phyloP scores from a whole-genome alignment of 2,113 vertebrate species.

The Leptocoma aspasia region DNA sequence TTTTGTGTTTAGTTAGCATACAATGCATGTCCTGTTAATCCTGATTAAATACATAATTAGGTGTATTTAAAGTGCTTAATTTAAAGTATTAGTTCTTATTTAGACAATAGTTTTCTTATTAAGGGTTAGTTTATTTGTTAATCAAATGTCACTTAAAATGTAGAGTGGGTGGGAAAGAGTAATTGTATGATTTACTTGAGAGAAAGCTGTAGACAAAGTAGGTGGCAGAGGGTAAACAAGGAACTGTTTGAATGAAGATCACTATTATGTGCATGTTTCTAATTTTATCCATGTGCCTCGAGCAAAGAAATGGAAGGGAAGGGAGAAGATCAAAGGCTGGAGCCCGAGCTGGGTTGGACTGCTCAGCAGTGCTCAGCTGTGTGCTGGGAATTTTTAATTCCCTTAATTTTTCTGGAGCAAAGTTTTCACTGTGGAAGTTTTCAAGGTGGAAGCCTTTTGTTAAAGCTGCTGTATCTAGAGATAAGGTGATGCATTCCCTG shows the following conservation, averaged over 20 bases:
- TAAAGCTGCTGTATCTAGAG: not conserved
- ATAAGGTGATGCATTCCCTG: not conserved
- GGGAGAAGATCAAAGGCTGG: not conserved
- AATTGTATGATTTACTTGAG: slow-evolving; percentile 48
- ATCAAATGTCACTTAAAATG: slow-evolving; percentile 44
- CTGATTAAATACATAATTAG: slow-evolving; percentile 51
- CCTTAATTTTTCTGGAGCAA: not conserved
- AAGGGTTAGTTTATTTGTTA: slow-evolving; percentile 44
- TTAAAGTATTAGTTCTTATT: slow-evolving; percentile 50
- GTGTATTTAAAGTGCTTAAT: slow-evolving; percentile 53
- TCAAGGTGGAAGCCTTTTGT: not conserved
- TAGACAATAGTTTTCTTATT: slow-evolving; percentile 62
- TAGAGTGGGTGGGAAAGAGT: slow-evolving; percentile 28
- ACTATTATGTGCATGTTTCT: not conserved
- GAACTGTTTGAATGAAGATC: not conserved
- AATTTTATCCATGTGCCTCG: not conserved
- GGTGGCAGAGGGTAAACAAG: slow-evolving; percentile 16
- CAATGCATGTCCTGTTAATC: slow-evolving; percentile 14
- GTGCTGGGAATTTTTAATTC: not conserved
- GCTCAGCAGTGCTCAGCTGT: accelerated
- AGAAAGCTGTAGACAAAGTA: slow-evolving; percentile 46
- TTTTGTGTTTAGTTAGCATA: slow-evolving; percentile 30
- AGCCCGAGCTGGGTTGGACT: not conserved
- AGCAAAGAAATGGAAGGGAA: not conserved
- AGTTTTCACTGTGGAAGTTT: not conserved